Evolutionary conservation across 2,888 invertebrate genomes (phyloP).

Genomic region (Omphaloscelis lunosa): DNA sequence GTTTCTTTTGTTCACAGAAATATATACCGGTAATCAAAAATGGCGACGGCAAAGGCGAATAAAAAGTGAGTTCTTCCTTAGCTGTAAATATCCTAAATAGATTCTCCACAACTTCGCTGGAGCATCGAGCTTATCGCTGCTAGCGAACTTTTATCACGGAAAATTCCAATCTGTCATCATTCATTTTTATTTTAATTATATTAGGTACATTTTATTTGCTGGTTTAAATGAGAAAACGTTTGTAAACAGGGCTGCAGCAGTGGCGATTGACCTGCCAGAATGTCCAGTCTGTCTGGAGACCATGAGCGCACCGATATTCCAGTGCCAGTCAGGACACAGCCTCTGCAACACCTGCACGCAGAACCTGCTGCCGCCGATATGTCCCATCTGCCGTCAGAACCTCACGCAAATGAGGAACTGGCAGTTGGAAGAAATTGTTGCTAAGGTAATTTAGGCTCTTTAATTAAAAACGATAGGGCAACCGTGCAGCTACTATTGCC

Average conservation of each 20-base stretch:
- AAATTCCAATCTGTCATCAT: slow-evolving; percentile 3
- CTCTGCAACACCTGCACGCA: slow-evolving; percentile 82
- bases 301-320: slow-evolving; percentile 84
- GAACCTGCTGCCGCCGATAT: slow-evolving; percentile 78
- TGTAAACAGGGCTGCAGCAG: slow-evolving; percentile 56
- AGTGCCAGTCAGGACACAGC: slow-evolving; percentile 86
- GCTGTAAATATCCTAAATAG: background rate
- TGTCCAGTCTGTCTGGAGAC: slow-evolving; percentile 85
- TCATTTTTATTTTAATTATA: background rate
- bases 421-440: slow-evolving; percentile 83
- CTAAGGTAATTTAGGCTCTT: slow-evolving; percentile 72
- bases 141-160: background rate
- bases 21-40: slow-evolving; percentile 17
- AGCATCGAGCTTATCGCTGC: background rate
- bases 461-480: background rate
- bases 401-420: slow-evolving; percentile 88
- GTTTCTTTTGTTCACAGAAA: slow-evolving; percentile 44
- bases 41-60: slow-evolving; percentile 67
- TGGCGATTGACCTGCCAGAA: slow-evolving; percentile 80
- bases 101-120: background rate
- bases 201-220: background rate
- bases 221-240: background rate
- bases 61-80: slow-evolving; percentile 69
- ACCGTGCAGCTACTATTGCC: background rate
- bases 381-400: slow-evolving; percentile 84